Conservation (phyloP, 2,113 vertebrate species). For the Nothocercus julius region DNA sequence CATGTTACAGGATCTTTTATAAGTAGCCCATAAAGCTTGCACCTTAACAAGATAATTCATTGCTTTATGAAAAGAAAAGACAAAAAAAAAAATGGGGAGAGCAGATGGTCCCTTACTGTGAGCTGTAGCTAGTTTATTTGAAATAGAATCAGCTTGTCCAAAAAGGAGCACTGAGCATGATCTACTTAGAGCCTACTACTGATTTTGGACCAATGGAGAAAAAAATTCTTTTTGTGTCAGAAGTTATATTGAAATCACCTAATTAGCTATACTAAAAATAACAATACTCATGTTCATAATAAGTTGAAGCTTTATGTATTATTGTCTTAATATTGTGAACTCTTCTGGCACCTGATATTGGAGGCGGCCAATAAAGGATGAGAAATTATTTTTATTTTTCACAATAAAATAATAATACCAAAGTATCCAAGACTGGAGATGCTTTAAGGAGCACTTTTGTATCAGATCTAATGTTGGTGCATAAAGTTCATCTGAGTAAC, state of each 20-base stretch:
- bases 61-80: neutral
- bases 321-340: neutral
- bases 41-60: neutral
- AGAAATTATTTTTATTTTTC: neutral
- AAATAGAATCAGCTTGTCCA: neutral
- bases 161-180: neutral
- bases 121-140: neutral
- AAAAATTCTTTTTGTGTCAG: neutral
- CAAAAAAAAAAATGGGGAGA: neutral
- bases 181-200: neutral
- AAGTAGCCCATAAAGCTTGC: neutral
- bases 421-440: neutral
- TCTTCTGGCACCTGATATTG: neutral
- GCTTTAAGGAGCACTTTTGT: neutral
- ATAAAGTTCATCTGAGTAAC: neutral
- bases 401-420: neutral
- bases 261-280: neutral
- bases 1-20: rapidly evolving
- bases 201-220: neutral
- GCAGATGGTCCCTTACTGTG: neutral
- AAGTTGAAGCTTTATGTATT: neutral
- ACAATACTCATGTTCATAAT: neutral
- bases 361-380: neutral
- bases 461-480: neutral
- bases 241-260: neutral